phyloP scores from a whole-genome alignment of 2,888 invertebrate species.

The Cheiracanthium punctorium region DNA sequence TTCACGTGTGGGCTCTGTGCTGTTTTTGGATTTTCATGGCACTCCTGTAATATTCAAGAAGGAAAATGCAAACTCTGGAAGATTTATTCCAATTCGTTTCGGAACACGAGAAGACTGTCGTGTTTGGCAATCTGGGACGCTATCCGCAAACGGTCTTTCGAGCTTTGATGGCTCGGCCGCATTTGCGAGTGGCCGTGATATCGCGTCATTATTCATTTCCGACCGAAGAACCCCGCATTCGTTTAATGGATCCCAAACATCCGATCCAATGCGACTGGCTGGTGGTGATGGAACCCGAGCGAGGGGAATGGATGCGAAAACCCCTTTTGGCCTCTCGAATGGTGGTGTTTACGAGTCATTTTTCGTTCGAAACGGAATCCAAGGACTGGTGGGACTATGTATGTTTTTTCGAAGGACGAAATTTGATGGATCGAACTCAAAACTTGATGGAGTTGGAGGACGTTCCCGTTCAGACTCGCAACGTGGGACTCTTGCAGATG shows the following conservation, averaged over 20 bases:
- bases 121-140: slow-evolving; percentile 20
- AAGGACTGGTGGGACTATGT: background rate
- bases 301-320: background rate
- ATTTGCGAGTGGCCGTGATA: background rate
- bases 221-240: background rate
- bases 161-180: background rate
- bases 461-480: background rate
- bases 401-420: background rate
- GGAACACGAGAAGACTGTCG: no score
- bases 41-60: no score
- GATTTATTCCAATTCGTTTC: no score
- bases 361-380: background rate
- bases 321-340: background rate
- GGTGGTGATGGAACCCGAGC: background rate
- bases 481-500: background rate
- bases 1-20: no score
- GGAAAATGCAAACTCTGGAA: no score
- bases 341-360: slow-evolving; percentile 21
- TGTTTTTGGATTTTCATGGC: no score
- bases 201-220: background rate
- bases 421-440: background rate
- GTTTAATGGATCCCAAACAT: background rate
- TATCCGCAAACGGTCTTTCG: background rate
- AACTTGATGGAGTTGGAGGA: background rate
- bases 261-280: background rate